Percentiles rank a stretch among this genome's conserved stretches.
Conservation (phyloP, 2,797 vertebrate species). For the Passerculus sandwichensis region DNA sequence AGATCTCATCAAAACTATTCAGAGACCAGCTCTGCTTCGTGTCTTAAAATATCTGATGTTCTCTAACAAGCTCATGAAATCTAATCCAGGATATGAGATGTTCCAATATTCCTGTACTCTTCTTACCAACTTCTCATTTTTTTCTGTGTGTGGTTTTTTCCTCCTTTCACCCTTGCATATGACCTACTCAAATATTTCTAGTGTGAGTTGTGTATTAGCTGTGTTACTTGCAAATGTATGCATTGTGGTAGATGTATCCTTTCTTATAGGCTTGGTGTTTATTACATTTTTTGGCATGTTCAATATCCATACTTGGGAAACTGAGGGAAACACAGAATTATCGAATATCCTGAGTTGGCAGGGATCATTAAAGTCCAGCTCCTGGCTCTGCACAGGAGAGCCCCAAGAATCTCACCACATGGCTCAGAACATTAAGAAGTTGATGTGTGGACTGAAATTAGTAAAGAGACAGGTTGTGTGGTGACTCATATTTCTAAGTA, state of each 20-base stretch:
- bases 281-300: background rate
- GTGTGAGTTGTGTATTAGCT: background rate
- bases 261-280: background rate
- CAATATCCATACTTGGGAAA: background rate
- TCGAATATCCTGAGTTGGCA: background rate
- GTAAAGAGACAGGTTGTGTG: background rate
- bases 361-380: background rate
- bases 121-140: background rate
- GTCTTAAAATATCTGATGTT: background rate
- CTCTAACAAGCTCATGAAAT: background rate
- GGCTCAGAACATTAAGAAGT: background rate
- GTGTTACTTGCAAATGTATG: background rate
- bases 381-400: background rate
- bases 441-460: background rate
- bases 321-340: background rate
- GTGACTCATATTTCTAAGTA: background rate
- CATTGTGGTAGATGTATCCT: background rate
- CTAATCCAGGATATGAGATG: background rate
- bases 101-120: background rate
- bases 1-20: slow-evolving; percentile 18
- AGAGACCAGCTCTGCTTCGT: background rate
- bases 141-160: rapidly evolving
- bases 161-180: background rate
- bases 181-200: background rate
- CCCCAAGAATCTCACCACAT: background rate